Conservation (phyloP, 2,888 invertebrate species). For the Sarcophaga variegata region DNA sequence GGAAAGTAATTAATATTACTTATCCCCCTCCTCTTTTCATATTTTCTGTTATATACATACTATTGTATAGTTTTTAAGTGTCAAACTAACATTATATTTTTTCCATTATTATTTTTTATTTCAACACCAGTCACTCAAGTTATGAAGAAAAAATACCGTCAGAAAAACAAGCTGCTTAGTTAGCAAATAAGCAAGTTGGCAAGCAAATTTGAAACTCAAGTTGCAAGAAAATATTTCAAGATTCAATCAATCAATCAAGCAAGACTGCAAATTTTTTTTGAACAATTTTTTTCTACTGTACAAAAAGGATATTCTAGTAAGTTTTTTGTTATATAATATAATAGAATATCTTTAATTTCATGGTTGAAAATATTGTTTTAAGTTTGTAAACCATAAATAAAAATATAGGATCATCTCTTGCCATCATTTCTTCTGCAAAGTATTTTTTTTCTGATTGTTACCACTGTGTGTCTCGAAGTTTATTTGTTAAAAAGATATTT, state of each 20-base stretch:
- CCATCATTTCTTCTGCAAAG: background rate
- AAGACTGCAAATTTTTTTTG: background rate
- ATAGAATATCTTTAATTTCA: constrained; percentile 22
- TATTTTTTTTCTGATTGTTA: constrained; percentile 27
- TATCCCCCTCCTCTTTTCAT: constrained; percentile 30
- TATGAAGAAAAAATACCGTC: constrained; percentile 55
- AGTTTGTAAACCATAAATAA: constrained; percentile 1
- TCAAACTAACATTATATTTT: constrained; percentile 31
- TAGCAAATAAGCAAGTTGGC: constrained; percentile 15
- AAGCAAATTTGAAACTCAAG: background rate
- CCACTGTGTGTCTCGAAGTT: constrained; percentile 15
- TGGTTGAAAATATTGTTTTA: constrained; percentile 1
- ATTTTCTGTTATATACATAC: constrained; percentile 19
- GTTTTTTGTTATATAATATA: constrained; percentile 46
- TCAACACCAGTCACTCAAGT: constrained; percentile 20
- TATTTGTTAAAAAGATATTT: constrained; percentile 43
- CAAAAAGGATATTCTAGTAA: constrained; percentile 46
- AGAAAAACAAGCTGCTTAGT: constrained; percentile 29
- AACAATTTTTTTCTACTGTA: background rate
- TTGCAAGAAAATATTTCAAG: constrained; percentile 6
- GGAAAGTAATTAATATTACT: constrained; percentile 81
- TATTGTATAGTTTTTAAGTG: constrained; percentile 52
- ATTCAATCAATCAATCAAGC: constrained; percentile 2
- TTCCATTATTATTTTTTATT: constrained; percentile 26
- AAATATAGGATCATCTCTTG: background rate